phyloP scores from a whole-genome alignment of 2,888 invertebrate species.

The Habrosyne pyritoides region DNA sequence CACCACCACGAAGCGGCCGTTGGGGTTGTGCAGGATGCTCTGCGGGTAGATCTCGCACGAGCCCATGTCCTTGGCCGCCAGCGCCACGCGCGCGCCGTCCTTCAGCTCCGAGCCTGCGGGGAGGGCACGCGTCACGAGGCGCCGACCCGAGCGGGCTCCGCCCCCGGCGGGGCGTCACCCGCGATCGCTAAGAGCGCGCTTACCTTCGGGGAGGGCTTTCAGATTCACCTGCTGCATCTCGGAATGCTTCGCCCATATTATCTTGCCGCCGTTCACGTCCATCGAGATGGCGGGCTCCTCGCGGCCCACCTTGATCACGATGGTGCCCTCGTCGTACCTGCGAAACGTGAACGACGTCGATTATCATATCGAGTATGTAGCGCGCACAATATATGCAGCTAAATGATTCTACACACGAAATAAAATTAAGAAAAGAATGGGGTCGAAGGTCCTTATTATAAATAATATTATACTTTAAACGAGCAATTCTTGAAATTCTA shows the following conservation, averaged over 20 bases:
- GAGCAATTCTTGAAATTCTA: no score
- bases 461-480: no score
- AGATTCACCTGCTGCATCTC: conserved; percentile 98
- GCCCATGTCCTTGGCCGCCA: conserved; percentile 99
- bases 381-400: no score
- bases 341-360: conserved; percentile 13
- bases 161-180: no score
- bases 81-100: conserved; percentile 96
- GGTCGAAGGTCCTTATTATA: no score
- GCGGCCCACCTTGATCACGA: conserved; percentile 97
- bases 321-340: conserved; percentile 97
- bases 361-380: background rate
- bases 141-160: no score
- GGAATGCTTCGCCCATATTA: conserved; percentile 99
- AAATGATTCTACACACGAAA: no score
- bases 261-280: conserved; percentile 99
- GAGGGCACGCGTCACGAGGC: no score
- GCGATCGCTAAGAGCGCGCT: no score
- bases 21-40: conserved; percentile 98
- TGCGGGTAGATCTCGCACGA: conserved; percentile 99
- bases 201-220: conserved; percentile 91
- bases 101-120: conserved; percentile 88
- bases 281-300: conserved; percentile 99
- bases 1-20: conserved; percentile 96
- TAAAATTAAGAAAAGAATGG: no score